Conservation (phyloP, 2,113 vertebrate species). For the Crotophaga sulcirostris region DNA sequence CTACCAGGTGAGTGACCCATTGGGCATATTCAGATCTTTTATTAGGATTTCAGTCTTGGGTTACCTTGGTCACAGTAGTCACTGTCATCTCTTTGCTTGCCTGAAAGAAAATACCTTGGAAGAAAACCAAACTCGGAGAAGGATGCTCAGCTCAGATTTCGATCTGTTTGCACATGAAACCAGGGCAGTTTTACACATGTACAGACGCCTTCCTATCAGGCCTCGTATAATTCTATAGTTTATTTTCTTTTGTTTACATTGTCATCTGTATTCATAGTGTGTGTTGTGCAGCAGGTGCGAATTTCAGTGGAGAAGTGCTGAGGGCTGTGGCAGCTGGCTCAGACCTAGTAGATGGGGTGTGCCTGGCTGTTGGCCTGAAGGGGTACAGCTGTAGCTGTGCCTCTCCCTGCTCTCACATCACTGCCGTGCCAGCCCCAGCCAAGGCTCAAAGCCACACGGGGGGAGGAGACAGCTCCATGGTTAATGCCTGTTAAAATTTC, state of each 20-base stretch:
- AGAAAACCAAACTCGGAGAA: background rate
- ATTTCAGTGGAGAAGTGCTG: background rate
- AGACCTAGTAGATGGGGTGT: background rate
- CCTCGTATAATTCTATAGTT: background rate
- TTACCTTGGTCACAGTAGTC: background rate
- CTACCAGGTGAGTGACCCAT: fast-evolving
- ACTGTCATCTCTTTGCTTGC: background rate
- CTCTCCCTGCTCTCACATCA: background rate
- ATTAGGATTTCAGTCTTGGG: background rate
- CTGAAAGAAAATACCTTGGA: background rate
- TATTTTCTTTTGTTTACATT: background rate
- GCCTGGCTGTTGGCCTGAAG: background rate
- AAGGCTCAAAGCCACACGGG: background rate
- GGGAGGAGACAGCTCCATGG: background rate
- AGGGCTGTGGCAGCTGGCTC: background rate
- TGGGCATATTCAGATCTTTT: background rate
- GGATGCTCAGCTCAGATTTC: background rate
- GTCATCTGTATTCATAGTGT: background rate
- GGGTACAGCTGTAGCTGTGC: background rate
- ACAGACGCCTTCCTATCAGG: background rate
- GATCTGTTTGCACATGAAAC: background rate
- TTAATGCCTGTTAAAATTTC: background rate
- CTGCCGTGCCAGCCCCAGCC: fast-evolving
- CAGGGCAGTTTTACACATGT: background rate
- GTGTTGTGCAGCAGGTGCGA: background rate